Base-by-base conservation (phyloP, 2,888 invertebrate genomes). In the Mystacides longicornis region DNA sequence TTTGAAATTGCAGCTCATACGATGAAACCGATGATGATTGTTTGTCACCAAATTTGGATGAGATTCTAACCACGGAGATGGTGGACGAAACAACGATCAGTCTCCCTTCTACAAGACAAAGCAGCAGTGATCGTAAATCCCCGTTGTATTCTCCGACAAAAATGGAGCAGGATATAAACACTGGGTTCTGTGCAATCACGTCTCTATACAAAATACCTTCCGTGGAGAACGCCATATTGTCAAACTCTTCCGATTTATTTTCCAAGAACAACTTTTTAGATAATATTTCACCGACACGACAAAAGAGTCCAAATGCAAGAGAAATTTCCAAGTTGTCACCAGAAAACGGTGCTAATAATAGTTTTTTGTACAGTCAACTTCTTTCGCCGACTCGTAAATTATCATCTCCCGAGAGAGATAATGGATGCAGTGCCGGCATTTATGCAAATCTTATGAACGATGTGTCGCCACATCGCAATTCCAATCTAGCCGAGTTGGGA, bases 11-110 rank as follows among this genome's bases (percentile, higher is more conserved):
- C 78, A 83, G 82, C 81, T 82, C 82, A 68, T 82, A 81, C 80
- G 83, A 83, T 82, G 82, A 83, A 69, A 81, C 80, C 45, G 82
- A 80, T 63, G 85, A 85, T 59, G 85, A 85, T 67, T 77, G 81
- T 62, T 75, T 85, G 60, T 84, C 85, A 58, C 83, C 83, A 62
- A 85, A 85, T 67, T 66, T 85, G 65, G 83, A 85, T 67, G 79
- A 81, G 58, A 77, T 82, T 62, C 73, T 81, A 60, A 78, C 68
- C 64, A 73, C 74, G 2, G 77, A 77, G 60, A 71, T 68, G 20
- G 65, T 73, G 33, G 77, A 76, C 48, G 77, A 77, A 62, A 74
- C 76, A 19, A 75, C 75, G 64, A 70, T 74, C 42, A 75, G 46
- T 33, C 22, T 23, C 18, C 23, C 62, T 43, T 63, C 63, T 18